Conservation (phyloP, 1,140 invertebrate genomes). For the Lucilia cuprina region DNA sequence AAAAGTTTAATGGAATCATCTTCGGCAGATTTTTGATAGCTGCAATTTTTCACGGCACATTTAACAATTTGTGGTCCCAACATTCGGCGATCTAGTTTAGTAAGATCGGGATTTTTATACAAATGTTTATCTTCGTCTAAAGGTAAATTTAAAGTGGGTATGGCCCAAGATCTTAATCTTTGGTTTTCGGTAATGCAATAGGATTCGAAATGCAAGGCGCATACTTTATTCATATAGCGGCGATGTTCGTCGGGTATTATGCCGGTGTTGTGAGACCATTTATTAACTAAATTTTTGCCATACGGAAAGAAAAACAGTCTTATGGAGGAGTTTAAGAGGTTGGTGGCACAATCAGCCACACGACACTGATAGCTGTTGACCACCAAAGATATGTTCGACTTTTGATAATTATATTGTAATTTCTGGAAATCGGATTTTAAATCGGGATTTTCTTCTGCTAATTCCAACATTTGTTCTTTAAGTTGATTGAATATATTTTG, state of each 20-base stretch:
- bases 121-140: neutral
- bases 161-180: constrained; percentile 37
- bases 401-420: constrained; percentile 22
- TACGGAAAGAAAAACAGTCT: constrained; percentile 36
- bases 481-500: constrained; percentile 20
- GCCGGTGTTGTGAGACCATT: constrained; percentile 38
- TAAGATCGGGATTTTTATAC: constrained; percentile 37
- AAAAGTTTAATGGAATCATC: constrained; percentile 33
- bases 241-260: constrained; percentile 26
- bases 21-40: neutral
- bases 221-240: constrained; percentile 36
- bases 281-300: constrained; percentile 26
- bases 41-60: constrained; percentile 35
- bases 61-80: constrained; percentile 29
- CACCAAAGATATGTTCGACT: constrained; percentile 18
- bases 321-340: constrained; percentile 14
- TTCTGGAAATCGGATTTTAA: constrained; percentile 6
- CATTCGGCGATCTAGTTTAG: neutral
- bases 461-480: constrained; percentile 13
- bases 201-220: constrained; percentile 37
- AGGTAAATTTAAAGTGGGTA: constrained; percentile 35
- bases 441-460: neutral
- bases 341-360: constrained; percentile 27
- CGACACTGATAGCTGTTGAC: constrained; percentile 36
- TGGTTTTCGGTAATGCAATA: constrained; percentile 37